phyloP scores from a whole-genome alignment of 2,888 invertebrate genomes.

The Nycteola revayana region DNA sequence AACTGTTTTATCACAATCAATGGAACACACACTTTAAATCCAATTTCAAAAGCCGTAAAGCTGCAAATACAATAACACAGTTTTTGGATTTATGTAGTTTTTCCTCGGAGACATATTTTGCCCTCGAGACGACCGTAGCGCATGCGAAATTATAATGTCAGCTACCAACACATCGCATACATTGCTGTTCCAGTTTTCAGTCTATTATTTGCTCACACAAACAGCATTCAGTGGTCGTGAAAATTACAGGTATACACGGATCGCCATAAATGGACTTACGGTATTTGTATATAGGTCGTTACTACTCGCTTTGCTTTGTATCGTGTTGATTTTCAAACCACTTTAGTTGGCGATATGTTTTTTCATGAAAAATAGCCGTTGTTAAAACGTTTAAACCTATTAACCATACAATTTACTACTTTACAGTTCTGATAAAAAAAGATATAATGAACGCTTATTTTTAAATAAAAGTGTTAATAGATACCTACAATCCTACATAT shows the following conservation, averaged over 20 bases:
- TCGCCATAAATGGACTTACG: conserved; percentile 41
- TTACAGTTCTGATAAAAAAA: too few relatives aligned
- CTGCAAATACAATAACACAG: conserved; percentile 10
- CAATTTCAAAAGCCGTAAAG: conserved; percentile 4
- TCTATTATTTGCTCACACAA: conserved; percentile 3
- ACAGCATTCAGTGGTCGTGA: conserved; percentile 39
- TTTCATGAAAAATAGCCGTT: conserved; percentile 41
- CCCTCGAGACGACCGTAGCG: conserved; percentile 71
- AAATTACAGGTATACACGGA: conserved; percentile 26
- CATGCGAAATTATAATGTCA: conserved; percentile 60
- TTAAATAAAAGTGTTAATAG: too few relatives aligned
- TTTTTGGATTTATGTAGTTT: conserved; percentile 26
- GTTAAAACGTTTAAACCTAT: conserved; percentile 12
- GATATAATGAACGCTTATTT: too few relatives aligned
- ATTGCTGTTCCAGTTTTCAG: conserved; percentile 37
- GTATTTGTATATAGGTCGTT: conserved; percentile 61
- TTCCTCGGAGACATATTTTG: conserved; percentile 35
- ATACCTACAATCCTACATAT: too few relatives aligned
- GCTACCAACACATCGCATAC: conserved; percentile 34
- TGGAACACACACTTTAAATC: too few relatives aligned
- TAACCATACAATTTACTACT: too few relatives aligned
- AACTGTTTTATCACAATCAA: too few relatives aligned
- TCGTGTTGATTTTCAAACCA: conserved; percentile 72
- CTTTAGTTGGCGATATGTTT: conserved; percentile 64
- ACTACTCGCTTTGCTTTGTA: conserved; percentile 62